These are phyloP conservation scores for Adoxophyes honmai DNA, from an alignment of 1,140 invertebrate species.

Conservation along the genomic window DNA sequence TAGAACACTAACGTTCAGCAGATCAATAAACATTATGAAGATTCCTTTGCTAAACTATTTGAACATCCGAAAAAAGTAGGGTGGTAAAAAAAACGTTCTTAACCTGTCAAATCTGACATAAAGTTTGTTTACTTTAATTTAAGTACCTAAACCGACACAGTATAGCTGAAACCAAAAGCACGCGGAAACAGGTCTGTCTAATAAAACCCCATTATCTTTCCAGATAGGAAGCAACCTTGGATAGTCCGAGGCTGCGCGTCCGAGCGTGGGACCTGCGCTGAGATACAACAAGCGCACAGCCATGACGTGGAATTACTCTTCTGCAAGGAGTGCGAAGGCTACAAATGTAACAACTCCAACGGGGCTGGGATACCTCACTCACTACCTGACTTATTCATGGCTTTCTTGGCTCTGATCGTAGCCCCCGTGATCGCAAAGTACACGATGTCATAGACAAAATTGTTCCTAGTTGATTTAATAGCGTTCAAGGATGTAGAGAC, in stretches of 20 bases:
- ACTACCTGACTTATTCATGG: conserved; percentile 31
- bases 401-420: conserved; percentile 40
- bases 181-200: too few species aligned
- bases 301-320: conserved; percentile 35
- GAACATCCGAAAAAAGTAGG: too few species aligned
- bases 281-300: conserved; percentile 34
- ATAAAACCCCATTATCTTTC: conserved; percentile 10
- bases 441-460: conserved; percentile 34
- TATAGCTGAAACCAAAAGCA: too few species aligned
- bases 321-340: conserved; percentile 51
- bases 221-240: conserved; percentile 47
- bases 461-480: too few species aligned
- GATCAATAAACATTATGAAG: too few species aligned
- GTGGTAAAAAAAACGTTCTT: too few species aligned
- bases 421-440: conserved; percentile 44
- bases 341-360: conserved; percentile 57
- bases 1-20: too few species aligned
- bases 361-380: conserved; percentile 33
- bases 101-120: too few species aligned
- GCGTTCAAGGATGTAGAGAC: too few species aligned
- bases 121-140: too few species aligned
- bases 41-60: too few species aligned
- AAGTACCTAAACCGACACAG: too few species aligned
- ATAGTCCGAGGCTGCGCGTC: conserved; percentile 52
- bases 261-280: conserved; percentile 47